Percentiles rank a stretch among this genome's conserved stretches.
Conservation (phyloP, 2,797 vertebrate species). For the Apodemus agrarius region DNA sequence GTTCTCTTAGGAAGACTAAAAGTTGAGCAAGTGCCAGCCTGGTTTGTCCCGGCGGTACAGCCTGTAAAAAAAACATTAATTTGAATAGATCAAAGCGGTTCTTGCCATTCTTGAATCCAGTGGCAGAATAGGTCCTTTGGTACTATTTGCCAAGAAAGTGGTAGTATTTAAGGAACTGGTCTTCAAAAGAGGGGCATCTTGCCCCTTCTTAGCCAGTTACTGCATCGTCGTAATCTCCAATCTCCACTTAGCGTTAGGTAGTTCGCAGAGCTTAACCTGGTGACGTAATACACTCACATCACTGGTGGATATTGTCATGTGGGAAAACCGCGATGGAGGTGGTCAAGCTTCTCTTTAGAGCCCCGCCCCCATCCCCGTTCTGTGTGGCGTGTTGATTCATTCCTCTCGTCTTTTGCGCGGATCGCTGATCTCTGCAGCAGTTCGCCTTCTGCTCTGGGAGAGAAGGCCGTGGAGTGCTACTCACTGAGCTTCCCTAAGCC, state of each 20-base stretch:
- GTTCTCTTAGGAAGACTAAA: no score
- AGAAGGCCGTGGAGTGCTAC: neutral
- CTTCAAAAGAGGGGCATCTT: neutral
- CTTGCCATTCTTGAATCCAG: neutral
- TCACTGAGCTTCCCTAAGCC: neutral
- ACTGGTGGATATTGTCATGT: neutral
- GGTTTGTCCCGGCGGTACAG: neutral
- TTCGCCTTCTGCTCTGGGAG: neutral
- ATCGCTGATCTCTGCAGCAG: no score
- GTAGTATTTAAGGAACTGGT: neutral
- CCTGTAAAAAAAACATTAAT: neutral
- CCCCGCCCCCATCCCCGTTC: neutral
- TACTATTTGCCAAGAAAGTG: neutral
- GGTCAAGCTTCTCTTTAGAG: neutral
- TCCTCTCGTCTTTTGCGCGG: no score
- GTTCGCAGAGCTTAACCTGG: neutral
- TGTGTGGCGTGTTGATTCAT: neutral
- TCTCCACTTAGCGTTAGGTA: neutral
- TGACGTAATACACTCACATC: neutral
- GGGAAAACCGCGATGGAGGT: neutral
- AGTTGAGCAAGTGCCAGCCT: neutral
- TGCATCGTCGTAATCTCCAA: neutral
- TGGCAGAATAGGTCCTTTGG: neutral
- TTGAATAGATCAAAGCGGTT: neutral
- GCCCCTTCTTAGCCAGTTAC: neutral